Percentiles rank a stretch among this genome's conserved stretches.
These are phyloP conservation scores for Anas capensis DNA, from an alignment of 2,797 vertebrate genomes.

Conservation along the genomic window DNA sequence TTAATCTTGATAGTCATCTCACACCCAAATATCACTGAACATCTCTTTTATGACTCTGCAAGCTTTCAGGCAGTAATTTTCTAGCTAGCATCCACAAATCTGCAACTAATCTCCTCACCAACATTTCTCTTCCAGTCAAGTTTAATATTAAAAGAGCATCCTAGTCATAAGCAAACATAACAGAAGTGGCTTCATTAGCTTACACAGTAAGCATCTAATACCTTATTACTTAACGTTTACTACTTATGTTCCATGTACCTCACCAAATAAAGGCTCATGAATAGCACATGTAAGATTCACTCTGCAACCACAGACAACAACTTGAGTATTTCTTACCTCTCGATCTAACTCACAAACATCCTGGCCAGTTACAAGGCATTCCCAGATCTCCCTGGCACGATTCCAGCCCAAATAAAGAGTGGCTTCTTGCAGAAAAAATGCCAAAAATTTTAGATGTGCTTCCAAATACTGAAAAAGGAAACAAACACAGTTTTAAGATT, in stretches of 20 bases:
- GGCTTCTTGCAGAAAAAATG: conserved; percentile 99
- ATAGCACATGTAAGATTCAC: background rate
- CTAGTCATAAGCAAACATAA: background rate
- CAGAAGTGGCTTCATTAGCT: background rate
- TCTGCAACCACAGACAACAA: background rate
- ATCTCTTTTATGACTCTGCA: background rate
- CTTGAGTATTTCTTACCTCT: conserved; percentile 85
- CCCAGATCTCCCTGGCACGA: conserved; percentile 98
- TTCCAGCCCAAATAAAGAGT: conserved; percentile 98
- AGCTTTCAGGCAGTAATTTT: background rate
- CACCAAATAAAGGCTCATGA: background rate
- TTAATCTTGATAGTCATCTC: background rate
- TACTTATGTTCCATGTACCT: background rate
- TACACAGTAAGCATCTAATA: background rate
- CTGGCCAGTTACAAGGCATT: conserved; percentile 95
- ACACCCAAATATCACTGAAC: background rate
- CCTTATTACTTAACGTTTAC: background rate
- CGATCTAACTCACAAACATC: conserved; percentile 96
- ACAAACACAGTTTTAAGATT: conserved; percentile 52
- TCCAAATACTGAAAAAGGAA: conserved; percentile 91
- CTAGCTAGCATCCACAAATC: background rate
- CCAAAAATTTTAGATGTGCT: conserved; percentile 96
- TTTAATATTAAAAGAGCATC: background rate
- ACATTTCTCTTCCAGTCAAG: background rate
- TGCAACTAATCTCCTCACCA: background rate